Percentiles rank a stretch among this genome's conserved stretches.
phyloP scores from a whole-genome alignment of 2,888 invertebrate species.

The Augochlorella aurata region DNA sequence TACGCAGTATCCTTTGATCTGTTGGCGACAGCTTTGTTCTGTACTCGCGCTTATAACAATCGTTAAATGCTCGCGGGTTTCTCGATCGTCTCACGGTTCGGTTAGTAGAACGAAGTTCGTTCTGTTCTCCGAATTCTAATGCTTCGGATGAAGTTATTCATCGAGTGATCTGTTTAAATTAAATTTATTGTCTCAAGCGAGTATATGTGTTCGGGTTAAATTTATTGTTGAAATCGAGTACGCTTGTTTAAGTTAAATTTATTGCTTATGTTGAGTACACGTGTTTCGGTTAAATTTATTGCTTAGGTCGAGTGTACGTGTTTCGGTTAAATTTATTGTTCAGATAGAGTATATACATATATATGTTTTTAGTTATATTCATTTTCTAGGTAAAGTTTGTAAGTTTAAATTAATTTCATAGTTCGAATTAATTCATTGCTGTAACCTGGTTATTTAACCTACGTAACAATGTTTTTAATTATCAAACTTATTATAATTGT shows the following conservation, averaged over 20 bases:
- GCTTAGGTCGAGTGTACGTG: no score
- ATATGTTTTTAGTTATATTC: no score
- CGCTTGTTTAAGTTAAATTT: no score
- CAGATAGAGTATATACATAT: not conserved
- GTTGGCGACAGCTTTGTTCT: constrained; percentile 45
- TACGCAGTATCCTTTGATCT: constrained; percentile 46
- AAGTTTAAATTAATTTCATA: not conserved
- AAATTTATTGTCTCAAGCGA: no score
- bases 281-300: no score
- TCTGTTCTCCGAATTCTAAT: not conserved
- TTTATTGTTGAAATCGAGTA: no score
- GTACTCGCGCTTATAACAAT: not conserved
- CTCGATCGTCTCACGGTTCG: no score
- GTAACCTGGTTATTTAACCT: not conserved
- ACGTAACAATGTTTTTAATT: not conserved
- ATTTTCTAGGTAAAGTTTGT: not conserved
- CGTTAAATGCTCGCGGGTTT: not conserved
- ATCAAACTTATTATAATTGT: not conserved
- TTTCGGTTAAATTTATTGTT: not conserved
- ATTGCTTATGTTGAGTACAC: no score
- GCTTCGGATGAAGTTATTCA: no score
- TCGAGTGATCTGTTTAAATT: no score
- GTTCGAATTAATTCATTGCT: not conserved
- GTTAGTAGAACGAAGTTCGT: not conserved
- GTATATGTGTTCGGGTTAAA: no score